Evolutionary conservation across 2,797 vertebrate species (phyloP).

Genomic region (Anniella stebbinsi): DNA sequence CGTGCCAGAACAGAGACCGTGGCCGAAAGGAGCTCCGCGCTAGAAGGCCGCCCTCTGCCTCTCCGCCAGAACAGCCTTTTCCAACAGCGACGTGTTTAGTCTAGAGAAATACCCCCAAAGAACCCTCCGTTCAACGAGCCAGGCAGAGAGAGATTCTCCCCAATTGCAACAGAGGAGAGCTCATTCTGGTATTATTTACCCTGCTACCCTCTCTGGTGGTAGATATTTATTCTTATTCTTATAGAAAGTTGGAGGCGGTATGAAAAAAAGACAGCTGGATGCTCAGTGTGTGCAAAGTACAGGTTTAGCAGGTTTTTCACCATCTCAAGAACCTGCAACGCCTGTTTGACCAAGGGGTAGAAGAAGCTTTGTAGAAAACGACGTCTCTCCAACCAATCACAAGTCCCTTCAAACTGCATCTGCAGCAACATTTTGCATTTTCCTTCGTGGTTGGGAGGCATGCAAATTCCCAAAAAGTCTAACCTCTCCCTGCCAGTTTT

Average conservation of each 20-base stretch:
- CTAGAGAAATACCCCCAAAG: neutral
- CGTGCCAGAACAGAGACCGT: neutral
- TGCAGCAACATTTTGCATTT: too few species aligned
- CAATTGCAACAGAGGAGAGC: neutral
- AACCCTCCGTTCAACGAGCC: neutral
- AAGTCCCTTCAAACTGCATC: neutral
- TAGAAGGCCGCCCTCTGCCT: accelerated
- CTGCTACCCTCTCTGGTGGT: too few species aligned
- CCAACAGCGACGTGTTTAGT: neutral
- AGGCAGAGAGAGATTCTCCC: neutral
- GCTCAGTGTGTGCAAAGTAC: too few species aligned
- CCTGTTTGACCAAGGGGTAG: too few species aligned
- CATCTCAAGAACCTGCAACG: too few species aligned
- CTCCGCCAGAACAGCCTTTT: neutral
- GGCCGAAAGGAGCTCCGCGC: neutral
- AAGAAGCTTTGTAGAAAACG: neutral
- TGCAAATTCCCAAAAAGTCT: neutral
- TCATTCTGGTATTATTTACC: too few species aligned
- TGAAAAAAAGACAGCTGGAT: neutral
- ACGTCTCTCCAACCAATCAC: neutral
- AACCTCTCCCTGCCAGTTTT: neutral
- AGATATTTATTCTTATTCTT: too few species aligned
- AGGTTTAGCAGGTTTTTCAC: too few species aligned
- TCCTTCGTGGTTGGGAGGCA: too few species aligned
- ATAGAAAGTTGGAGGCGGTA: neutral